A percentile compares a stretch with the other conserved stretches of the same genome.
Evolutionary conservation across 2,113 vertebrate species (phyloP).

Genomic region (Macrotis lagotis): DNA sequence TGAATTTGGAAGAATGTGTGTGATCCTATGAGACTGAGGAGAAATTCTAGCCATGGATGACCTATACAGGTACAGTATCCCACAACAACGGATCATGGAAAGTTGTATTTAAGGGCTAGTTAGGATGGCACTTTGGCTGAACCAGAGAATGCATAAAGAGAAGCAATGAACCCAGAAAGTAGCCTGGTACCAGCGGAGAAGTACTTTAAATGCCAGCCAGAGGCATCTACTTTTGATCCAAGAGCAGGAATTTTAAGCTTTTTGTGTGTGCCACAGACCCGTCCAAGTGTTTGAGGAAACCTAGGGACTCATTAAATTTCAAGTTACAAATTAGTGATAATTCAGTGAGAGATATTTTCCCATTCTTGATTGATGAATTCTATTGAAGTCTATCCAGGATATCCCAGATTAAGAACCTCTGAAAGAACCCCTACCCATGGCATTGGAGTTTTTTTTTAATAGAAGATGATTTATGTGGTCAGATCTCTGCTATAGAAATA

Average conservation of each 20-base stretch:
- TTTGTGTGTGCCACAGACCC: background rate
- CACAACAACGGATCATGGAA: background rate
- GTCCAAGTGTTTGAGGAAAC: background rate
- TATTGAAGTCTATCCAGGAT: background rate
- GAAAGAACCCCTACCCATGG: background rate
- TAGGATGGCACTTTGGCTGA: background rate
- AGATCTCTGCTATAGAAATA: background rate
- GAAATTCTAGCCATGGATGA: background rate
- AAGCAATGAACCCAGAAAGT: background rate
- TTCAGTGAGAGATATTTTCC: background rate
- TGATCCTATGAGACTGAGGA: background rate
- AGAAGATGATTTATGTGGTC: background rate
- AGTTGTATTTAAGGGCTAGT: background rate
- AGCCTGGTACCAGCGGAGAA: background rate
- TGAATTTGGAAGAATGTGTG: background rate
- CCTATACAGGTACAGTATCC: background rate
- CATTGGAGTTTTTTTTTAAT: background rate
- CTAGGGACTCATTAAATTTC: background rate
- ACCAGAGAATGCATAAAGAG: background rate
- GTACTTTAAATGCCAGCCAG: background rate
- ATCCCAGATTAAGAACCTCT: background rate
- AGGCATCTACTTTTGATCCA: background rate
- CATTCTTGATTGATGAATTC: background rate
- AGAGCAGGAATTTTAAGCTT: background rate
- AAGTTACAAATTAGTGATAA: background rate